These are phyloP conservation scores for Hippocampus comes DNA, from an alignment of 2,113 vertebrate species.

Conservation along the genomic window DNA sequence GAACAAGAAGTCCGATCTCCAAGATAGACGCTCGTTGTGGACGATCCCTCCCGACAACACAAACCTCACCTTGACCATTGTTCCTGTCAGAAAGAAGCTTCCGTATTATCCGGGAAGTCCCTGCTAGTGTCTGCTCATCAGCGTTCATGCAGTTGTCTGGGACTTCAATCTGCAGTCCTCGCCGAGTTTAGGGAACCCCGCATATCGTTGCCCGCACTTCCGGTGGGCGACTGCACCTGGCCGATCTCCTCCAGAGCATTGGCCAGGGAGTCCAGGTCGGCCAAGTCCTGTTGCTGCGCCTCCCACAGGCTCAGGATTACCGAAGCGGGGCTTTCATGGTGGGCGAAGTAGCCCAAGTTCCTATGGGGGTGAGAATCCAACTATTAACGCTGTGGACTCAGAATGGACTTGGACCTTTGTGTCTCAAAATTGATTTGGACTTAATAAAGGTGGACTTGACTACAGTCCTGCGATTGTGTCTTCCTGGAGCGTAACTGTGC, in stretches of 20 bases:
- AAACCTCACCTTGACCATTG: conserved; percentile 2
- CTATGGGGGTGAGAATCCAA: conserved; percentile 56
- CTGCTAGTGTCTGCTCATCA: not conserved
- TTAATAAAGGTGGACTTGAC: too few relatives aligned
- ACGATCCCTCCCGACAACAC: conserved; percentile 23
- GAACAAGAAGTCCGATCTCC: conserved; percentile 19
- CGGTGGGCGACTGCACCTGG: conserved; percentile 79
- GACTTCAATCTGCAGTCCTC: conserved; percentile 35
- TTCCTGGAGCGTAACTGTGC: too few relatives aligned
- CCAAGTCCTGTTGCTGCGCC: conserved; percentile 88
- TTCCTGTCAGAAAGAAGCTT: not conserved
- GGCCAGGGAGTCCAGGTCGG: conserved; percentile 93
- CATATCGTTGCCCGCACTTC: conserved; percentile 51
- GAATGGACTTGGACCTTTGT: too few relatives aligned
- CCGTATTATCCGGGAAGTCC: not conserved
- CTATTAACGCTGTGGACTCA: not conserved
- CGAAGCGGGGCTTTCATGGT: conserved; percentile 89
- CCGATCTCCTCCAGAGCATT: conserved; percentile 91
- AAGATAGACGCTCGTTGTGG: conserved; percentile 10
- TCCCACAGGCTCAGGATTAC: conserved; percentile 98
- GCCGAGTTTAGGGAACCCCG: conserved; percentile 58
- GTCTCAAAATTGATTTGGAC: too few relatives aligned
- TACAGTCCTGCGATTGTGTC: too few relatives aligned
- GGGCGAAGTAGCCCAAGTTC: conserved; percentile 92
- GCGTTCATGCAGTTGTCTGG: conserved; percentile 1